phyloP scores from a whole-genome alignment of 2,888 invertebrate genomes.

The Muschampia plurimacula region DNA sequence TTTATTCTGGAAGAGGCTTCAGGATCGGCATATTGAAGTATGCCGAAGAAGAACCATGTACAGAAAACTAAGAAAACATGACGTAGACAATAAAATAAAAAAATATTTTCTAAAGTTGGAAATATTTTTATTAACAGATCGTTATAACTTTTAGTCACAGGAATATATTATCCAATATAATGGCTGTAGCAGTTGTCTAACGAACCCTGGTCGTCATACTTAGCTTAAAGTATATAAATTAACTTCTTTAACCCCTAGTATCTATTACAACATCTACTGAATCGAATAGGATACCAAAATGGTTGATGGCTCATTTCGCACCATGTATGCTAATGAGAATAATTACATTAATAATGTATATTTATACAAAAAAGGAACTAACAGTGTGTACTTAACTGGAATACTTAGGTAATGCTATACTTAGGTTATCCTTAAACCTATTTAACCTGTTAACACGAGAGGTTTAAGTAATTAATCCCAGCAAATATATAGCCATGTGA shows the following conservation, averaged over 20 bases:
- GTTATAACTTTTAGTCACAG: conserved; percentile 69
- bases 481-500: conserved; percentile 26
- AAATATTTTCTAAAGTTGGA: conserved; percentile 57
- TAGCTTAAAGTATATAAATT: conserved; percentile 20
- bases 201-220: conserved; percentile 14
- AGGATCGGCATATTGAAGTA: neutral
- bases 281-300: conserved; percentile 43
- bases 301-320: conserved; percentile 20
- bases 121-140: conserved; percentile 82
- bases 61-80: neutral
- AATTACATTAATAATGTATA: conserved; percentile 57
- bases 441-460: conserved; percentile 49
- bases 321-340: conserved; percentile 34
- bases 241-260: conserved; percentile 23
- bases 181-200: conserved; percentile 42
- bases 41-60: neutral
- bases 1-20: too few species aligned
- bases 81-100: conserved; percentile 44
- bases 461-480: conserved; percentile 29
- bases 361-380: conserved; percentile 82
- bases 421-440: conserved; percentile 63
- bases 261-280: conserved; percentile 42
- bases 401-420: conserved; percentile 51
- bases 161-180: conserved; percentile 51
- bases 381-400: conserved; percentile 73